phyloP scores from a whole-genome alignment of 2,888 invertebrate genomes.

The Clusia tigrina region DNA sequence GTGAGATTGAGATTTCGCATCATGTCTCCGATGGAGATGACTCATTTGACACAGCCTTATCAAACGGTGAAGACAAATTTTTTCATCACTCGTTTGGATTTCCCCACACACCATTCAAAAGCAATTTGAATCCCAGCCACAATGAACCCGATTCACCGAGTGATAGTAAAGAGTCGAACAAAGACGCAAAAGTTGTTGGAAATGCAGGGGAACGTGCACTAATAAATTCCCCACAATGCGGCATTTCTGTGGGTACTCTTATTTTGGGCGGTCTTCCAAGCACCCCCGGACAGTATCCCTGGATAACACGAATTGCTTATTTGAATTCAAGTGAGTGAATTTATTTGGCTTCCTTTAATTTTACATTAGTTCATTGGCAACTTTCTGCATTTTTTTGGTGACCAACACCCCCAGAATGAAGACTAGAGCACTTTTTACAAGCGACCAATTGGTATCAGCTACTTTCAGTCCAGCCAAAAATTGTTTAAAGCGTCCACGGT shows the following conservation, averaged over 20 bases:
- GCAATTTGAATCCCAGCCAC: slow-evolving; percentile 28
- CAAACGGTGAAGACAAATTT: no score
- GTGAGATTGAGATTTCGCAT: background rate
- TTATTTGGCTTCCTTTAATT: background rate
- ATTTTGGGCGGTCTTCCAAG: slow-evolving; percentile 66
- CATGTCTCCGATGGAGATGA: slow-evolving; percentile 26
- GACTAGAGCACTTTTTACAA: slow-evolving; percentile 44
- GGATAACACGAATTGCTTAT: slow-evolving; percentile 67
- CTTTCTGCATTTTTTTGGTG: slow-evolving; percentile 44
- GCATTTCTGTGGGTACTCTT: slow-evolving; percentile 55
- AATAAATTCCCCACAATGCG: slow-evolving; percentile 50
- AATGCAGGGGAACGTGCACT: slow-evolving; percentile 8
- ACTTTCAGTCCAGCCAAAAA: slow-evolving; percentile 28
- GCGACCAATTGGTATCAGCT: slow-evolving; percentile 36
- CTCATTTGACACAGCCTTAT: slow-evolving; percentile 43
- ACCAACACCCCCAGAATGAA: slow-evolving; percentile 49
- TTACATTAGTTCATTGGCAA: slow-evolving; percentile 46
- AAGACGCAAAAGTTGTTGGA: slow-evolving; percentile 1
- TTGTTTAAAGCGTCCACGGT: slow-evolving; percentile 14
- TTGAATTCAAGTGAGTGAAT: slow-evolving; percentile 59
- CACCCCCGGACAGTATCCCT: slow-evolving; percentile 68
- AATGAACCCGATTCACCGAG: slow-evolving; percentile 7
- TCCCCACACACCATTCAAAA: slow-evolving; percentile 28
- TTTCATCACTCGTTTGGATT: slow-evolving; percentile 33
- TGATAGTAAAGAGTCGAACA: background rate